These are phyloP conservation scores for Anseranas semipalmata DNA, from an alignment of 2,113 vertebrate species.

Conservation along the genomic window DNA sequence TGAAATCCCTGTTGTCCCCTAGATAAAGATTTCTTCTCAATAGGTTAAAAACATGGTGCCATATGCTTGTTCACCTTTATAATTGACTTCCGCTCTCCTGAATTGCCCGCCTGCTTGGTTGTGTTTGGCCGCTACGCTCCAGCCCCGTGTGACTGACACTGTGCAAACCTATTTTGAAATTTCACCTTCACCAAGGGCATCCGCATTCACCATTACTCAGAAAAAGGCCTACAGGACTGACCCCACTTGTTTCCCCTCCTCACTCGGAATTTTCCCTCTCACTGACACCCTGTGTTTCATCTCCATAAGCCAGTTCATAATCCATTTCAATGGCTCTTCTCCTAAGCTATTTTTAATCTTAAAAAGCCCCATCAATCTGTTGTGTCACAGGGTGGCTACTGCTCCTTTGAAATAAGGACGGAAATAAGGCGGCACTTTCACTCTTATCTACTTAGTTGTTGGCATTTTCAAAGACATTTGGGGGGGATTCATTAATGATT, in stretches of 20 bases:
- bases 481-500: neutral
- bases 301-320: slow-evolving; percentile 50
- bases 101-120: neutral
- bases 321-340: slow-evolving; percentile 67
- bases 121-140: neutral
- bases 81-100: neutral
- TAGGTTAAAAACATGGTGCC: neutral
- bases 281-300: neutral
- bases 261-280: neutral
- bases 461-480: slow-evolving; percentile 26
- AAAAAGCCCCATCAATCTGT: slow-evolving; percentile 43
- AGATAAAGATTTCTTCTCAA: neutral
- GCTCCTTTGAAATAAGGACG: slow-evolving; percentile 39
- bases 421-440: slow-evolving; percentile 10
- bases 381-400: slow-evolving; percentile 18
- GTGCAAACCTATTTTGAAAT: slow-evolving; percentile 6
- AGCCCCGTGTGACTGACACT: neutral
- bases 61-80: slow-evolving; percentile 4
- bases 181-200: slow-evolving; percentile 14
- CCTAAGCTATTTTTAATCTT: slow-evolving; percentile 65
- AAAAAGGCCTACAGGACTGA: neutral
- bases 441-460: slow-evolving; percentile 27
- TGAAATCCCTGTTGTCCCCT: neutral
- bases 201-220: neutral
- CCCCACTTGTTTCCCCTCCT: slow-evolving; percentile 12